phyloP scores from a whole-genome alignment of 2,888 invertebrate genomes.

The Troides aeacus region DNA sequence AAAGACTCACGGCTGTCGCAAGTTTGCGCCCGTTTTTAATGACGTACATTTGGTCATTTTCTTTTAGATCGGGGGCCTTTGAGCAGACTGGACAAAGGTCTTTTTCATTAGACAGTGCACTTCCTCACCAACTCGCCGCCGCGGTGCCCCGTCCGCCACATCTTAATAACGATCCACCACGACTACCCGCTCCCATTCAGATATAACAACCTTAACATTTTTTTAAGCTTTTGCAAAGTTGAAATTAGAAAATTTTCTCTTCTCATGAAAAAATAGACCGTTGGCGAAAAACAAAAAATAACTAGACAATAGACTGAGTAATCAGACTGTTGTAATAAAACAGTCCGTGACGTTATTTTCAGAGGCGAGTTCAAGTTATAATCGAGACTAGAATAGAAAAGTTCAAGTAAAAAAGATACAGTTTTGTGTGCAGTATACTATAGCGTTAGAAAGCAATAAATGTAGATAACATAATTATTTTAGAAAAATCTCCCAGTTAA shows the following conservation, averaged over 20 bases:
- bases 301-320: too few relatives aligned
- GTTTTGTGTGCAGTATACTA: too few relatives aligned
- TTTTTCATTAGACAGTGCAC: slow-evolving; percentile 19
- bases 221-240: slow-evolving; percentile 20
- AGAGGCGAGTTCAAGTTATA: too few relatives aligned
- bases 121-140: background rate
- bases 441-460: too few relatives aligned
- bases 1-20: slow-evolving; percentile 15
- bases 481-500: too few relatives aligned
- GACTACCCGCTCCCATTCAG: slow-evolving; percentile 8
- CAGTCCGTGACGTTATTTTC: too few relatives aligned
- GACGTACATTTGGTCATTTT: slow-evolving; percentile 25
- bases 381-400: too few relatives aligned
- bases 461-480: too few relatives aligned
- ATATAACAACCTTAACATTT: slow-evolving; percentile 20
- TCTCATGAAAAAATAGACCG: slow-evolving; percentile 2
- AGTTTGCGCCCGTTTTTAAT: slow-evolving; percentile 14
- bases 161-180: slow-evolving; percentile 26
- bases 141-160: slow-evolving; percentile 17
- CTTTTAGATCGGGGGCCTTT: slow-evolving; percentile 14
- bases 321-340: too few relatives aligned
- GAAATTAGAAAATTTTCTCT: slow-evolving; percentile 19
- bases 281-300: too few relatives aligned
- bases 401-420: too few relatives aligned
- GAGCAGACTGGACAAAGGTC: slow-evolving; percentile 26